A percentile compares a stretch with the other conserved stretches of the same genome.
phyloP scores from a whole-genome alignment of 2,113 vertebrate genomes.

The Pyrgilauda ruficollis region DNA sequence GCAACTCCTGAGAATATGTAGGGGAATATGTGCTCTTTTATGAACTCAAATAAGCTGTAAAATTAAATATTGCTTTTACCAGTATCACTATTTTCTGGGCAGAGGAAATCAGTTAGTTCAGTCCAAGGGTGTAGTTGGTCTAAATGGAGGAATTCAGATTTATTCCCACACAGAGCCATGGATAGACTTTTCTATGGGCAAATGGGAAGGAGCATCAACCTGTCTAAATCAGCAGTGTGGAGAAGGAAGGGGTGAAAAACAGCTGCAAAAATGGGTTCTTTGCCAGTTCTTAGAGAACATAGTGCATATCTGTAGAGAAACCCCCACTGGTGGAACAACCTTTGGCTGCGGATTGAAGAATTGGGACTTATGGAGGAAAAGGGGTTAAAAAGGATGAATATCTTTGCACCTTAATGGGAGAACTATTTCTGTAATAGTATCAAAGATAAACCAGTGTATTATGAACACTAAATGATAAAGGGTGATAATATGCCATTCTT shows the following conservation, averaged over 20 bases:
- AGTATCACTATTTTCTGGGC: neutral
- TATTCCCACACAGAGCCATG: neutral
- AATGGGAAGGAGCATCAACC: neutral
- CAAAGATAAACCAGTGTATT: slow-evolving; percentile 85
- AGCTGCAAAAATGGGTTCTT: neutral
- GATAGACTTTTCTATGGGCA: neutral
- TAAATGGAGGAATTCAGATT: neutral
- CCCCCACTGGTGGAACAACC: neutral
- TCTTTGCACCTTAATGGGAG: slow-evolving; percentile 81
- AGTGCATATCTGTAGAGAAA: neutral
- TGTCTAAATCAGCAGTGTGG: neutral
- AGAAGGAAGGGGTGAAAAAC: neutral
- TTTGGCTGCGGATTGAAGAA: slow-evolving; percentile 54
- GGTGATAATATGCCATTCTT: slow-evolving; percentile 84
- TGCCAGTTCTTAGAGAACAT: neutral
- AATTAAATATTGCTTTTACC: neutral
- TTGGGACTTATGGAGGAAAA: slow-evolving; percentile 36
- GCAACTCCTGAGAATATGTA: neutral
- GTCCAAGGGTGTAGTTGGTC: neutral
- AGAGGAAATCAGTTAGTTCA: neutral
- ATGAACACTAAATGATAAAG: slow-evolving; percentile 83
- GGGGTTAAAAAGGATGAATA: slow-evolving; percentile 79
- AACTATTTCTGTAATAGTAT: slow-evolving; percentile 82
- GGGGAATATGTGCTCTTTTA: neutral
- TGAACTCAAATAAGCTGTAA: neutral